Conservation (phyloP, 2,797 vertebrate genomes). For the Sebastolobus altivelis region DNA sequence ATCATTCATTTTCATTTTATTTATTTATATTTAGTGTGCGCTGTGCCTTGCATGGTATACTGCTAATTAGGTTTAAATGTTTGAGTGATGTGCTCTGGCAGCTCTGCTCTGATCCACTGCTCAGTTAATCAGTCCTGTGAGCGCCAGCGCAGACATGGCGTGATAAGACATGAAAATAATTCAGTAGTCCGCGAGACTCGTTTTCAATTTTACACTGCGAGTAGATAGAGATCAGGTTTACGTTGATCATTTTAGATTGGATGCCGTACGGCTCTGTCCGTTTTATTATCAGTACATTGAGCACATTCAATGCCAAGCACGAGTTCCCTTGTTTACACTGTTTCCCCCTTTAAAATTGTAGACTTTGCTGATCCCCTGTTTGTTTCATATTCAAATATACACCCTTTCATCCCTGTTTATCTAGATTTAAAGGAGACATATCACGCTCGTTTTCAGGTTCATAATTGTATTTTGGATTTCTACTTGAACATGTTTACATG, state of each 20-base stretch:
- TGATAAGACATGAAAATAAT: conserved; percentile 43
- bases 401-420: background rate
- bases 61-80: conserved; percentile 65
- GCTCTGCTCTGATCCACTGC: conserved; percentile 47
- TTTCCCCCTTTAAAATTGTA: background rate
- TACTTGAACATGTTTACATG: background rate
- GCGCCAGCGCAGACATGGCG: background rate
- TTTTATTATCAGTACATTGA: conserved; percentile 10
- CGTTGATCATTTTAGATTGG: conserved; percentile 15
- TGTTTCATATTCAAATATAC: conserved; percentile 4
- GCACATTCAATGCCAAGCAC: background rate
- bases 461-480: background rate
- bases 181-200: conserved; percentile 12
- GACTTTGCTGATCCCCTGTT: background rate
- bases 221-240: conserved; percentile 6
- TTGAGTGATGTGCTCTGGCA: conserved; percentile 61
- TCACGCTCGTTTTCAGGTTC: background rate
- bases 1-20: conserved; percentile 54
- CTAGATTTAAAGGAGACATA: background rate
- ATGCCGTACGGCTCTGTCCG: background rate
- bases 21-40: conserved; percentile 46
- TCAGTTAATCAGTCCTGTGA: conserved; percentile 56
- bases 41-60: conserved; percentile 40
- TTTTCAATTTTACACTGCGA: background rate
- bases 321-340: conserved; percentile 4